Conservation (phyloP, 2,113 vertebrate genomes). For the Elanus axillaris region DNA sequence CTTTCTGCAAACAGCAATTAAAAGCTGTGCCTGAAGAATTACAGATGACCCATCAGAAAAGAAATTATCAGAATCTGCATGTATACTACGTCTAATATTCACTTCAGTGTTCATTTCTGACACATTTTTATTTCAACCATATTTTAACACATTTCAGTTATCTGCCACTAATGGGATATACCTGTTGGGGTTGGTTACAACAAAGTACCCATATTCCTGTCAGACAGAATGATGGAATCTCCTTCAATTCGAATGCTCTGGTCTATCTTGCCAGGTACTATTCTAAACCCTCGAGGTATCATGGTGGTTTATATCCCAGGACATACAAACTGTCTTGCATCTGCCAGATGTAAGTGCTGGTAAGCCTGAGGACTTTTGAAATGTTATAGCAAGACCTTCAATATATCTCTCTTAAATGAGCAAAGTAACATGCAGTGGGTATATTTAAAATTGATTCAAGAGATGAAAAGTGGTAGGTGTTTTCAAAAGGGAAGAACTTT, state of each 20-base stretch:
- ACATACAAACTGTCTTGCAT: not conserved
- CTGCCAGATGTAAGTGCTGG: not conserved
- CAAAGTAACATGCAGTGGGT: accelerated
- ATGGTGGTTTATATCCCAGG: not conserved
- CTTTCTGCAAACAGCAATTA: not conserved
- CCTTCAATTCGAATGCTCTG: not conserved
- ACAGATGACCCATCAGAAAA: not conserved
- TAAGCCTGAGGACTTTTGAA: not conserved
- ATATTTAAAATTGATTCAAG: not conserved
- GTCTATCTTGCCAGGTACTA: not conserved
- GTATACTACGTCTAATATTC: not conserved
- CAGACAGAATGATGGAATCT: not conserved
- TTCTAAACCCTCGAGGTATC: not conserved
- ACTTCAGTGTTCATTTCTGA: not conserved
- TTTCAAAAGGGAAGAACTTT: not conserved
- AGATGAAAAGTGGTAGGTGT: not conserved
- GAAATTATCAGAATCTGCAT: not conserved
- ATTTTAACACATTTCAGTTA: not conserved
- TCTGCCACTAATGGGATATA: not conserved
- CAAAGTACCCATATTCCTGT: not conserved
- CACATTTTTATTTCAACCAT: not conserved
- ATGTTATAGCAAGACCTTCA: not conserved
- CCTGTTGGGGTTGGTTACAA: not conserved
- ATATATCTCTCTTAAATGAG: not conserved
- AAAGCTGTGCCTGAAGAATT: not conserved